phyloP scores from a whole-genome alignment of 64 coral and sea anemone species.

The Porites lutea region DNA sequence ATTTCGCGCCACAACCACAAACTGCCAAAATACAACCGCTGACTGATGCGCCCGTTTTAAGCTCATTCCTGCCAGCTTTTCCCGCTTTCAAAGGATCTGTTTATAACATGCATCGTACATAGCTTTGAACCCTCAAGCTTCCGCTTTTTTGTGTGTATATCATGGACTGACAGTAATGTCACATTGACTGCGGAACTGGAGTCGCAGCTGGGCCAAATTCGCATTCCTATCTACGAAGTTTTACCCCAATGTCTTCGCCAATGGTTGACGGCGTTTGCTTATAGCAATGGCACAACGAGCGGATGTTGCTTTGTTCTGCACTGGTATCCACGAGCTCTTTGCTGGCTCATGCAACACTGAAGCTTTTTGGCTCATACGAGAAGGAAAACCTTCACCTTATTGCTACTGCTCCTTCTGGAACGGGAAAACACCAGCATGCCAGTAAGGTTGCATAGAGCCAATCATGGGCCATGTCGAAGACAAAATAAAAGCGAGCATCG shows the following conservation, averaged over 20 bases:
- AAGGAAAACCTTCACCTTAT: slow-evolving; percentile 46
- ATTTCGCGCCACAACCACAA: no score
- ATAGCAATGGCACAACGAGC: slow-evolving; percentile 32
- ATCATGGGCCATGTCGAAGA: slow-evolving; percentile 30
- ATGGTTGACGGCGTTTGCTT: slow-evolving; percentile 29
- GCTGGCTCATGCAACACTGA: slow-evolving; percentile 60
- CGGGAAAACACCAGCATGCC: slow-evolving; percentile 74
- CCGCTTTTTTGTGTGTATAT: no score
- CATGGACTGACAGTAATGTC: no score
- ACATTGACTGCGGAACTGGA: no score
- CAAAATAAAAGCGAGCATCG: slow-evolving; percentile 23
- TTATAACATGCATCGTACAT: no score
- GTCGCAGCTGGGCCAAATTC: no score
- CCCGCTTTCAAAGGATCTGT: no score
- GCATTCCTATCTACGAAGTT: no score
- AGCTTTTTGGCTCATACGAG: slow-evolving; percentile 52
- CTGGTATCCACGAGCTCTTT: slow-evolving; percentile 64
- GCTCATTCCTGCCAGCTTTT: no score
- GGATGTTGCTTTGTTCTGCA: slow-evolving; percentile 32
- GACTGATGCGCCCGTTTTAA: no score
- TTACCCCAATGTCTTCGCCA: not conserved
- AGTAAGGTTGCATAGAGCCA: slow-evolving; percentile 44
- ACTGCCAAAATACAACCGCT: no score
- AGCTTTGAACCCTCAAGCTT: no score
- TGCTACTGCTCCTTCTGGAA: slow-evolving; percentile 63